Conservation (phyloP, 2,797 vertebrate species). For the Tarsius wallacei region DNA sequence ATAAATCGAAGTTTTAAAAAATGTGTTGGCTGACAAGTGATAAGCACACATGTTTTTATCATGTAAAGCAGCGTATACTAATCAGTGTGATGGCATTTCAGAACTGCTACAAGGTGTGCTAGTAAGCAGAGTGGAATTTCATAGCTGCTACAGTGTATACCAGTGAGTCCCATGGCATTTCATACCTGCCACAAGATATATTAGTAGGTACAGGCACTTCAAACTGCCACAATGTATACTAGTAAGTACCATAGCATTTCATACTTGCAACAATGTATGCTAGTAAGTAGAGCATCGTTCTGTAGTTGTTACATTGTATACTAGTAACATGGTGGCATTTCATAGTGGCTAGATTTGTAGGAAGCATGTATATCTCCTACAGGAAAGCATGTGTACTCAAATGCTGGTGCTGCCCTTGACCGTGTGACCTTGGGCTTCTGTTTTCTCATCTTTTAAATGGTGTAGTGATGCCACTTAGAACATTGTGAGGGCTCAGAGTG, state of each 20-base stretch:
- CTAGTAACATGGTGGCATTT: too few species aligned
- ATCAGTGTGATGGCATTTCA: fast-evolving
- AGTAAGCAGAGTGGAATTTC: too few species aligned
- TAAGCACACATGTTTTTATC: fast-evolving
- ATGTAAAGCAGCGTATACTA: fast-evolving
- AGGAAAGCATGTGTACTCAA: neutral
- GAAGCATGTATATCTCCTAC: too few species aligned
- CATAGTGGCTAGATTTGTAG: neutral
- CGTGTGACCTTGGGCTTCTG: neutral
- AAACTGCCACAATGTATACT: too few species aligned
- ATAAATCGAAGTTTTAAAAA: neutral
- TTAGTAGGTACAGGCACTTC: too few species aligned
- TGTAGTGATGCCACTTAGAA: neutral
- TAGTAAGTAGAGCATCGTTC: fast-evolving
- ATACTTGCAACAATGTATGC: fast-evolving
- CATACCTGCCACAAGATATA: fast-evolving
- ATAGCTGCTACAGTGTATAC: neutral
- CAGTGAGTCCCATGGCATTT: fast-evolving
- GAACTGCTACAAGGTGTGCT: fast-evolving
- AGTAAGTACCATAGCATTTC: fast-evolving
- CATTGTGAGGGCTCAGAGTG: fast-evolving
- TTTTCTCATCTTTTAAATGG: neutral
- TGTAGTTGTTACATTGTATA: neutral
- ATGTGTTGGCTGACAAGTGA: neutral
- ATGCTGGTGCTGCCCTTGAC: neutral